phyloP scores from a whole-genome alignment of 2,797 vertebrate genomes.

The Microchirus variegatus region DNA sequence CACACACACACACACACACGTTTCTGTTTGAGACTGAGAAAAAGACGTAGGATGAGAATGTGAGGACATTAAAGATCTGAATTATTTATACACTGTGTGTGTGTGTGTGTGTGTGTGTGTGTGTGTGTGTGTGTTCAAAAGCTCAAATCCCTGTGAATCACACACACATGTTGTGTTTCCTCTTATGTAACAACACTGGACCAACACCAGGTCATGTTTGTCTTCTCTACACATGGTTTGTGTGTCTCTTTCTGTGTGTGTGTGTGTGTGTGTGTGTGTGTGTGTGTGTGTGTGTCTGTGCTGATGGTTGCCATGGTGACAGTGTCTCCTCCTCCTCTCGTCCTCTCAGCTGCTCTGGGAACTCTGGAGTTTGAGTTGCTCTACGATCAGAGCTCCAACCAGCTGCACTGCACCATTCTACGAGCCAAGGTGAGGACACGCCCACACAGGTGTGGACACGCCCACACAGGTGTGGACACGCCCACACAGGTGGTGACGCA shows the following conservation, averaged over 20 bases:
- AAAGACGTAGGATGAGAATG: too few species aligned
- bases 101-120: not conserved
- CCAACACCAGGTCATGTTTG: not conserved
- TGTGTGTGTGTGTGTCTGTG: not conserved
- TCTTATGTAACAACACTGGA: not conserved
- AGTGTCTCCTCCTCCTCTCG: not conserved
- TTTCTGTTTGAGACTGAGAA: too few species aligned
- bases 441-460: not conserved
- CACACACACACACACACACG: too few species aligned
- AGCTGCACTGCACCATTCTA: slow-evolving; percentile 83
- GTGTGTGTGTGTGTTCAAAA: not conserved
- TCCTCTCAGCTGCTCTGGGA: slow-evolving; percentile 81
- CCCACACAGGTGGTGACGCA: too few species aligned
- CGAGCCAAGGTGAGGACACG: slow-evolving; percentile 81
- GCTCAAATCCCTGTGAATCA: not conserved
- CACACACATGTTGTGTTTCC: not conserved
- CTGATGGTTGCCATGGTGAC: not conserved
- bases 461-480: too few species aligned
- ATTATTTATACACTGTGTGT: too few species aligned
- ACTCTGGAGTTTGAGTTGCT: slow-evolving; percentile 86
- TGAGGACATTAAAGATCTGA: too few species aligned
- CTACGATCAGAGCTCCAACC: slow-evolving; percentile 82
- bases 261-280: not conserved
- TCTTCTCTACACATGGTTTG: not conserved
- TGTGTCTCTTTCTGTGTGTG: not conserved